phyloP scores from a whole-genome alignment of 2,797 vertebrate species.

The Lerista edwardsae region DNA sequence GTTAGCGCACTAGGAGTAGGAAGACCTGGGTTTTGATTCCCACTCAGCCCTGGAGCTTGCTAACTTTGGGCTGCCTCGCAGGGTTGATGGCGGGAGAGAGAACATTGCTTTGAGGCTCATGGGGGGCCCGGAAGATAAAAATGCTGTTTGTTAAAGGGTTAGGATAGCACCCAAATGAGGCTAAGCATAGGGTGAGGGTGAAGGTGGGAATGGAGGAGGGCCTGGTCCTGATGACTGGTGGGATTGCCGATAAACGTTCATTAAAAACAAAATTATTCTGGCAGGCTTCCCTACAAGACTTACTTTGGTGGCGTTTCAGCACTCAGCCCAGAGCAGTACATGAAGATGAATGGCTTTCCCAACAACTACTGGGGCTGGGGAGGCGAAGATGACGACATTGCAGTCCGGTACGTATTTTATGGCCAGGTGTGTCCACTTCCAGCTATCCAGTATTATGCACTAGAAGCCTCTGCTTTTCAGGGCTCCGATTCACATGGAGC shows the following conservation, averaged over 20 bases:
- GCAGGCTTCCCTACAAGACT: slow-evolving; percentile 82
- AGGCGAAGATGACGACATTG: slow-evolving; percentile 69
- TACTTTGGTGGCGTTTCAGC: slow-evolving; percentile 87
- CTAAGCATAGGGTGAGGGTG: no score
- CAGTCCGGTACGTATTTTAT: slow-evolving; percentile 15
- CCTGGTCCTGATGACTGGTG: background rate
- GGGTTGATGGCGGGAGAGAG: background rate
- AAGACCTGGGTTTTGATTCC: background rate
- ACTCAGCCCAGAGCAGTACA: slow-evolving; percentile 81
- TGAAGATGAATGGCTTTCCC: slow-evolving; percentile 87
- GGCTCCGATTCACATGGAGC: background rate
- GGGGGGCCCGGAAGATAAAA: background rate
- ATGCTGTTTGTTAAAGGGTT: no score
- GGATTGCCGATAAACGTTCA: background rate
- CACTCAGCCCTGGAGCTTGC: background rate
- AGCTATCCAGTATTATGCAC: background rate
- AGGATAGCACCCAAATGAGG: no score
- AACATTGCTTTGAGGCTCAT: background rate
- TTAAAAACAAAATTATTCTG: background rate
- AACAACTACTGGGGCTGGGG: slow-evolving; percentile 88
- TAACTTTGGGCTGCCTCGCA: background rate
- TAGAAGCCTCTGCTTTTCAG: background rate
- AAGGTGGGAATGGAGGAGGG: no score
- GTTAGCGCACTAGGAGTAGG: background rate
- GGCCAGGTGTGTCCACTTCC: background rate